Evolutionary conservation across 2,797 vertebrate species (phyloP), one percentile per base, ranked within the genome.

Genomic region (Crypturellus tataupa): DNA sequence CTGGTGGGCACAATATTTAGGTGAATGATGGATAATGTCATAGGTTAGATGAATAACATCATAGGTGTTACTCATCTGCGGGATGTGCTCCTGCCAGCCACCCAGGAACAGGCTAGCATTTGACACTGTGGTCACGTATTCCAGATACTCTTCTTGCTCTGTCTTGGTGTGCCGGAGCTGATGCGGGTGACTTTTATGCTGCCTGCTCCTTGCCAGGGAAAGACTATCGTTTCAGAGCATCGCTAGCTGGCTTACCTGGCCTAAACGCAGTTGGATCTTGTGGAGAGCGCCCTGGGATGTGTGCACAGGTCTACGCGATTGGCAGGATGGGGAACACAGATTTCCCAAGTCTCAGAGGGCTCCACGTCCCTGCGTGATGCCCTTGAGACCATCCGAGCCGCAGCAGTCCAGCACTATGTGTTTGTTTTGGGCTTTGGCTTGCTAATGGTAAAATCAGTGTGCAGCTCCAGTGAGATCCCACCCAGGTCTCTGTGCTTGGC

Each of bases 381-480:
- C 8, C 8, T 4, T 18, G 60, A 47, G 11, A 8, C 7, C n/a
- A 5, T 85, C 27, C 39, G 29, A 64, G 25, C 12, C 23, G 3
- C 0, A 1, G 12, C 9, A 1, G 40, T 78, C 12, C 6, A 40
- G 25, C 39, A 51, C 2, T 4, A 19, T 3, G 2, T n/a, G 7
- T 59, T 63, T 12, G 59, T 39, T 7, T 23, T 33, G 33, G 37
- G 49, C 40, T 73, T n/a, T 33, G n/a, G 35, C 24, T 80, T 64
- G 64, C 60, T 94, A 65, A 87, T 47, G n/a, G 81, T 12, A 47
- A 91, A 85, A 92, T 92, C 24, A 92, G 83, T 10, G 10, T 40
- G 59, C 60, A 71, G 63, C 31, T 68, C 90, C 47, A 83, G 90
- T 53, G 87, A 90, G 75, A 81, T 83, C 80, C 78, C 72, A 83